phyloP scores from a whole-genome alignment of 2,113 vertebrate genomes.

The Delphinapterus leucas region DNA sequence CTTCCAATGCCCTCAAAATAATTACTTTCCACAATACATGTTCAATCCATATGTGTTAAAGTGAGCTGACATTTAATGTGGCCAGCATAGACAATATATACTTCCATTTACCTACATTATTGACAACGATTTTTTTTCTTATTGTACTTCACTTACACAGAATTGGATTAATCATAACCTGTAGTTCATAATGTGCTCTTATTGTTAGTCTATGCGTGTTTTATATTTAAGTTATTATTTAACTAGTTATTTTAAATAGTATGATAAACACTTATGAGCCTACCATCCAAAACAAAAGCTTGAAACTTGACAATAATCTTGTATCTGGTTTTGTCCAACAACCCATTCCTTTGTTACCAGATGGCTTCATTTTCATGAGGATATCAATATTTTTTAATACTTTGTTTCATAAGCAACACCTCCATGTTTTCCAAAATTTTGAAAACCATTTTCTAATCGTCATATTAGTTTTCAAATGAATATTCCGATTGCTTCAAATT shows the following conservation, averaged over 20 bases:
- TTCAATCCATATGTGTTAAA: background rate
- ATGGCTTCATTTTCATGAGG: background rate
- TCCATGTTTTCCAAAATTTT: slow-evolving; percentile 5
- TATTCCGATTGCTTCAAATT: background rate
- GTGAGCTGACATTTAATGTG: background rate
- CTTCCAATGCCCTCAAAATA: background rate
- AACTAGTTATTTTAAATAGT: background rate
- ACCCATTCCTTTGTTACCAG: background rate
- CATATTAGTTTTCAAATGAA: background rate
- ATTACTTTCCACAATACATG: background rate
- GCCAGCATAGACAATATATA: background rate
- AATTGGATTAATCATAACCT: background rate
- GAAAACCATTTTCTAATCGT: slow-evolving; percentile 4
- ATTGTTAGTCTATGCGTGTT: background rate
- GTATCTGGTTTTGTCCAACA: background rate
- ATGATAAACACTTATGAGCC: background rate
- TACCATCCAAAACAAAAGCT: background rate
- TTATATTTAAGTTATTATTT: background rate
- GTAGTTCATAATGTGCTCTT: background rate
- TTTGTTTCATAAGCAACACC: background rate
- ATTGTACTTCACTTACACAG: background rate
- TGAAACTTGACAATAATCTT: background rate
- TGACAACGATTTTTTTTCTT: background rate
- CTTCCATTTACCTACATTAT: background rate
- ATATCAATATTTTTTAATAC: background rate